Evolutionary conservation across 2,113 vertebrate genomes (phyloP).

Genomic region (Lagopus muta): DNA sequence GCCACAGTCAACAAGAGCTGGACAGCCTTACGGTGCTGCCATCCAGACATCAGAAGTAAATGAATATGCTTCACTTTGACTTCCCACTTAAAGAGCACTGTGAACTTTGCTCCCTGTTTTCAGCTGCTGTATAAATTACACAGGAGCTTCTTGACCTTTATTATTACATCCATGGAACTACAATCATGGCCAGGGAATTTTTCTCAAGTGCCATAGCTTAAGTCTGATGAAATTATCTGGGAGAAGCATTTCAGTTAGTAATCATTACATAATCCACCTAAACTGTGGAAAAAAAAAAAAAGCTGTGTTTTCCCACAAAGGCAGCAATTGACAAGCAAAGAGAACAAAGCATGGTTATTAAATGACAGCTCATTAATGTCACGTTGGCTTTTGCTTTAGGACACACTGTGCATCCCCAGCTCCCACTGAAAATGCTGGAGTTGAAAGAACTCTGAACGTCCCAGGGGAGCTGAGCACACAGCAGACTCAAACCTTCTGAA

Average conservation of each 20-base stretch:
- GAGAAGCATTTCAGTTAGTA: background rate
- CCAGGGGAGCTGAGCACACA: background rate
- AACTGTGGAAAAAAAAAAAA: background rate
- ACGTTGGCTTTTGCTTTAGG: slow-evolving; percentile 16
- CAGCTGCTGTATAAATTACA: background rate
- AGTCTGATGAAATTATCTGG: background rate
- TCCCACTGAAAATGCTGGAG: slow-evolving; percentile 35
- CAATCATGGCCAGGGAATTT: background rate
- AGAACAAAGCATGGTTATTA: slow-evolving; percentile 31
- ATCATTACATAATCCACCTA: background rate
- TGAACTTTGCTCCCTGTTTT: slow-evolving; percentile 16
- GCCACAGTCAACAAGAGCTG: background rate
- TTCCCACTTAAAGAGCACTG: background rate
- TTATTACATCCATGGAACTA: background rate
- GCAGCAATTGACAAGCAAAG: background rate
- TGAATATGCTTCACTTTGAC: background rate
- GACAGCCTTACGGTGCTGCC: background rate
- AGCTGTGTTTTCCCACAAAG: background rate
- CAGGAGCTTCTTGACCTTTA: background rate
- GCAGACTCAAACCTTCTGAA: slow-evolving; percentile 2
- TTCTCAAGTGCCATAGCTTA: background rate
- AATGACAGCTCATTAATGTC: slow-evolving; percentile 66
- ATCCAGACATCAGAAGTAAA: background rate
- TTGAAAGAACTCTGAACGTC: slow-evolving; percentile 54
- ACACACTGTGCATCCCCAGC: slow-evolving; percentile 6